Base-by-base conservation (phyloP, 1,140 invertebrate genomes). In the Macrocentrus cingulum region DNA sequence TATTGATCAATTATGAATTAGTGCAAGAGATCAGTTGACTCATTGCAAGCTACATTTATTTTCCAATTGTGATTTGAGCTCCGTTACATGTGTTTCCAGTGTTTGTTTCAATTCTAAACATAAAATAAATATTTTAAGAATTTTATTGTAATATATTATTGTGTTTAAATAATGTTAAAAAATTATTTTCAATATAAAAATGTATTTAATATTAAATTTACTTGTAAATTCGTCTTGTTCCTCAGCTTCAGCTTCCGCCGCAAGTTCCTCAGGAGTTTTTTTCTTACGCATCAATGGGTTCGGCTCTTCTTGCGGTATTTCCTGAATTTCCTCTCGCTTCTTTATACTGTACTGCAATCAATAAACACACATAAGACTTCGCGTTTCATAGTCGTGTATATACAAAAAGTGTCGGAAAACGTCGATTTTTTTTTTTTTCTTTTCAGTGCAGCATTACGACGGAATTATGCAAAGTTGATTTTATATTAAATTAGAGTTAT, bases 151-250 rank as follows among this genome's bases (percentile, higher is more conserved):
- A 13, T 8, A 39, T 3, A 39, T 39, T 39, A 39, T 39, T 39
- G 8, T 39, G 7, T 39, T 16, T 34, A n/a, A 46, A 20, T n/a
- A 52, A 23, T 34, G 23, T 1, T 36, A 51, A 56, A 39, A 11
- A 29, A 15, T 1, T 39, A 9, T 2, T 37, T 59, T 18, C 16
- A 5, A 15, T 5, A 2, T 32, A 16, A 19, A 55, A 57, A n/a
- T n/a, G n/a, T n/a, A n/a, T 44, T 20, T 7, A 25, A 50, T 18
- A 22, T 20, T 49, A 42, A 60, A 86, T 90, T 90, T 85, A 98
- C 95, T 97, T 80, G 94, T 95, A 80, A 97, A 95, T 78, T 98
- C 95, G 74, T 97, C 94, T 79, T 96, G 91, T 69, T 96, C 93
- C 70, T 91, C 94, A 37, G 89, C 89, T 80, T 96, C 94, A 8